These are phyloP conservation scores for Bungarus multicinctus DNA, from an alignment of 2,113 vertebrate species.

Conservation along the genomic window DNA sequence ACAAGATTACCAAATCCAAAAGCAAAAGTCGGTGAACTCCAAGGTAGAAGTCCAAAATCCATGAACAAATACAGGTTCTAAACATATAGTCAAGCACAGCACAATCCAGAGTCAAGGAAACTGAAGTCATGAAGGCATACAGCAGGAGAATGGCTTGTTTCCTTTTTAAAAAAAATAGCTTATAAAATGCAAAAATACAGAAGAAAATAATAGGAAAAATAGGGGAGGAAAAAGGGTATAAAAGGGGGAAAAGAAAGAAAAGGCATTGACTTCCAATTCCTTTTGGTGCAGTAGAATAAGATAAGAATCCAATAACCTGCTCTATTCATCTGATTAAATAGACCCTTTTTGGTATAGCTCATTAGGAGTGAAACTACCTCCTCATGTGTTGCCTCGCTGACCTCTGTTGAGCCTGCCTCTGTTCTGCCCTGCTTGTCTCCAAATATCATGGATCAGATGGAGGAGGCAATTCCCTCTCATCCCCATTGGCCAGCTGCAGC, in stretches of 20 bases:
- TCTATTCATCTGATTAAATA: background rate
- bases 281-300: background rate
- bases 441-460: too few species aligned
- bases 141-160: background rate
- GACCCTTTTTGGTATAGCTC: background rate
- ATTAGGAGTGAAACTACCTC: background rate
- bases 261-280: background rate
- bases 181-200: background rate
- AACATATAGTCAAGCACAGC: background rate
- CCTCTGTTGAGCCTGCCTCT: background rate
- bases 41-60: background rate
- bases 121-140: background rate
- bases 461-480: background rate
- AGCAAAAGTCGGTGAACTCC: background rate
- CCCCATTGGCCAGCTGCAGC: background rate
- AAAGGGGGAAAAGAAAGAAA: background rate
- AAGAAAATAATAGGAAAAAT: background rate
- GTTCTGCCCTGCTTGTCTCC: background rate
- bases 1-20: background rate
- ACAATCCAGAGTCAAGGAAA: background rate
- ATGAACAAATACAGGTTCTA: background rate
- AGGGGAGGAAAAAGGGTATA: background rate
- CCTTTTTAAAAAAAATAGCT: background rate
- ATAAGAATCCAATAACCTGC: background rate
- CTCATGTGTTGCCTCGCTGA: background rate